These are phyloP conservation scores for Sesamia inferens DNA, from an alignment of 2,888 invertebrate genomes.

Conservation along the genomic window DNA sequence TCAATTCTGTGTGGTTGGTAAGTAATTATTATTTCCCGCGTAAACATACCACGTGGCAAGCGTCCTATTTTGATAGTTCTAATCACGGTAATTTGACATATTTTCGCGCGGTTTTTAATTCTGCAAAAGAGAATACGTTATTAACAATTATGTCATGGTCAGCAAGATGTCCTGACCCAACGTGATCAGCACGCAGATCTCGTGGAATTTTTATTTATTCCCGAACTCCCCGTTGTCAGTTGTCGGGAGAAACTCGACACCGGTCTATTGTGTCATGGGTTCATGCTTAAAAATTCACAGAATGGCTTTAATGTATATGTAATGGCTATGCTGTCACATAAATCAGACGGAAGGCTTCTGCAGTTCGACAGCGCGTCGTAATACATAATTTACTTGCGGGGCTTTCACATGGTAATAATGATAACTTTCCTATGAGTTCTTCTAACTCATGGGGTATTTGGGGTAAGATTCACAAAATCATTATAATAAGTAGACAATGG, in stretches of 20 bases:
- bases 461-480: background rate
- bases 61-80: background rate
- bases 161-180: too few relatives aligned
- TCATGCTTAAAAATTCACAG: constrained; percentile 57
- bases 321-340: constrained; percentile 66
- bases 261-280: constrained; percentile 61
- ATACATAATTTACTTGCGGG: constrained; percentile 65
- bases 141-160: too few relatives aligned
- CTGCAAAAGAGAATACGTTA: too few relatives aligned
- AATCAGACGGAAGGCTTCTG: constrained; percentile 69
- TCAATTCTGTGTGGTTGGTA: background rate
- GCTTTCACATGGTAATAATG: constrained; percentile 25
- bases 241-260: constrained; percentile 60
- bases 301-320: constrained; percentile 39
- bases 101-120: background rate
- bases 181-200: background rate
- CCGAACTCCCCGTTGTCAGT: constrained; percentile 57
- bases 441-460: background rate
- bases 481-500: background rate
- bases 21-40: background rate
- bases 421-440: background rate
- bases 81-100: too few relatives aligned
- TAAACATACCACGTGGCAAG: background rate
- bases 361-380: constrained; percentile 59
- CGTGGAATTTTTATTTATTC: constrained; percentile 27